These are phyloP conservation scores for Seriola aureovittata DNA, from an alignment of 2,113 vertebrate genomes.

Conservation along the genomic window DNA sequence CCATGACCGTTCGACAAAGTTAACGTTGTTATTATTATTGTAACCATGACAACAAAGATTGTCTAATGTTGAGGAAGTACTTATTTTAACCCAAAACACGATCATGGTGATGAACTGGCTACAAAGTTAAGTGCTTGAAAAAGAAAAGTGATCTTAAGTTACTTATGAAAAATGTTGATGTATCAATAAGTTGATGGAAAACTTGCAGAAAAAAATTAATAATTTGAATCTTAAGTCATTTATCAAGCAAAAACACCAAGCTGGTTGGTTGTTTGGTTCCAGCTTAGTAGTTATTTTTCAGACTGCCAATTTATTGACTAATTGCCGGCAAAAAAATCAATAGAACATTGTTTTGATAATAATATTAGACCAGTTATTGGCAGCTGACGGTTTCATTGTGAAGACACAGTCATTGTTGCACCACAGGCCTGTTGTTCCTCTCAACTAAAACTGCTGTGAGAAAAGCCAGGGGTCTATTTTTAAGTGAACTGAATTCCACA, in stretches of 20 bases:
- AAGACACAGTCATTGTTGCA: neutral
- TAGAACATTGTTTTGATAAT: neutral
- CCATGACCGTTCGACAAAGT: no score
- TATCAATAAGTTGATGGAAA: neutral
- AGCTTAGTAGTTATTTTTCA: neutral
- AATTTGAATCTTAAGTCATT: neutral
- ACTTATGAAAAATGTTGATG: neutral
- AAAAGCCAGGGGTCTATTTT: slow-evolving; percentile 68
- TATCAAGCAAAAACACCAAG: neutral
- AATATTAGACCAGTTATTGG: no score
- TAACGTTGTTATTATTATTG: no score
- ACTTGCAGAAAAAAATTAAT: no score
- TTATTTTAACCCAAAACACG: no score
- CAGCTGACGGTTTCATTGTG: neutral
- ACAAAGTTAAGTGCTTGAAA: neutral
- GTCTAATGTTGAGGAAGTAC: no score
- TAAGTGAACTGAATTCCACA: slow-evolving; percentile 76
- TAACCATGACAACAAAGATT: no score
- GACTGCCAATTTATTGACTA: neutral
- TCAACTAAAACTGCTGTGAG: slow-evolving; percentile 27
- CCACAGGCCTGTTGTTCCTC: neutral
- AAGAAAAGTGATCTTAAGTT: neutral
- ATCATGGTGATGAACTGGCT: no score
- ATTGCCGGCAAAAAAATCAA: neutral
- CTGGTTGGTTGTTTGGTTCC: no score